These are phyloP conservation scores for Pherbina coryleti DNA, from an alignment of 2,888 invertebrate genomes.

Conservation along the genomic window DNA sequence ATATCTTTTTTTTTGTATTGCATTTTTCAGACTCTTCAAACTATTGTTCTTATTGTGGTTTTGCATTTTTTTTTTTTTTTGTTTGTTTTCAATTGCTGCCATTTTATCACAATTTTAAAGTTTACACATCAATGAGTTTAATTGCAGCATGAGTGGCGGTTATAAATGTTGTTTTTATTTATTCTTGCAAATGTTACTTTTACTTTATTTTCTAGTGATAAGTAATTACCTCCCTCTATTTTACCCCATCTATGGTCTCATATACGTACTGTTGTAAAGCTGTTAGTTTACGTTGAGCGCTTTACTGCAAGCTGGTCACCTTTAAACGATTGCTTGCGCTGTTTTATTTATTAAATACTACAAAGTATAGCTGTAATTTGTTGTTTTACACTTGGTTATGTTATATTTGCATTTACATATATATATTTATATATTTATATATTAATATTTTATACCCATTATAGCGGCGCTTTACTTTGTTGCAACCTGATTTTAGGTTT, in stretches of 20 bases:
- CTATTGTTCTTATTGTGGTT: slow-evolving; percentile 19
- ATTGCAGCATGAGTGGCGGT: slow-evolving; percentile 51
- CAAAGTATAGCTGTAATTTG: too few species aligned
- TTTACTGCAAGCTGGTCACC: background rate
- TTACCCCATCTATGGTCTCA: too few species aligned
- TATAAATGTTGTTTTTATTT: background rate
- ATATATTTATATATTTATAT: background rate
- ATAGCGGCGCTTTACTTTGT: background rate
- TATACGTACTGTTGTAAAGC: too few species aligned
- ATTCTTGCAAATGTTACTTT: background rate
- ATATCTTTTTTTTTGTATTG: background rate
- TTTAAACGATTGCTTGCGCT: background rate
- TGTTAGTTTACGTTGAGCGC: background rate
- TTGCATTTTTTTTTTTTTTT: background rate
- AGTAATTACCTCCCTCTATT: background rate
- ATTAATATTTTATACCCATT: background rate
- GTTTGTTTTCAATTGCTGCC: slow-evolving; percentile 47
- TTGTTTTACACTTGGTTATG: background rate
- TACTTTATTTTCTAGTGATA: background rate
- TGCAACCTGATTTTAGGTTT: slow-evolving; percentile 36
- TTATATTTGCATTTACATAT: background rate
- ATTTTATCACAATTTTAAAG: slow-evolving; percentile 67
- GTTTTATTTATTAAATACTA: background rate
- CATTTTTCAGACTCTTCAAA: background rate
- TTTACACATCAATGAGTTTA: slow-evolving; percentile 68